phyloP scores from a whole-genome alignment of 2,113 vertebrate species.

The Cyphomyrus plagiostoma region DNA sequence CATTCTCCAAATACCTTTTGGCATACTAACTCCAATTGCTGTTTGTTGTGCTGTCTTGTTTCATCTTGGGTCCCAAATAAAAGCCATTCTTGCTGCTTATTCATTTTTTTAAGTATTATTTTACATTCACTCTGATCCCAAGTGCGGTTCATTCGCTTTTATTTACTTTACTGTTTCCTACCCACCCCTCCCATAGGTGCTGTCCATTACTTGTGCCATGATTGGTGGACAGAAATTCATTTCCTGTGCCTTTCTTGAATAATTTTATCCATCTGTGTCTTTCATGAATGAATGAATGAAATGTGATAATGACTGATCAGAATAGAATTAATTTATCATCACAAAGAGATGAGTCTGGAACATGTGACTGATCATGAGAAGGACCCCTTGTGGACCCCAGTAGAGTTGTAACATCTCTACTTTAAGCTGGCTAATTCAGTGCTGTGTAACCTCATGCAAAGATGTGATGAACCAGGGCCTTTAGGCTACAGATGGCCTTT shows the following conservation, averaged over 20 bases:
- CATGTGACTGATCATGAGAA: neutral
- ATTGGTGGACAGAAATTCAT: neutral
- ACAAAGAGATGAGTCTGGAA: neutral
- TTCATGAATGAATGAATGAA: slow-evolving; percentile 15
- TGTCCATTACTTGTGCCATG: neutral
- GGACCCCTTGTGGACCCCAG: neutral
- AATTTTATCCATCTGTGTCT: neutral
- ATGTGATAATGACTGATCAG: neutral
- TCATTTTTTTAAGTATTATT: neutral
- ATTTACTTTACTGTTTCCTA: neutral
- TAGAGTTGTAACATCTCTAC: neutral
- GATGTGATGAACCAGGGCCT: neutral
- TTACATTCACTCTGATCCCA: neutral
- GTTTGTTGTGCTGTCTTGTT: neutral
- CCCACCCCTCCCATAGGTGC: no score
- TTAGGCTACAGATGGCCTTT: neutral
- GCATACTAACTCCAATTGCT: neutral
- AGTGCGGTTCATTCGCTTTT: neutral
- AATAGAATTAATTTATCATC: slow-evolving; percentile 4
- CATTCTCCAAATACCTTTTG: neutral
- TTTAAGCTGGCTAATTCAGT: neutral
- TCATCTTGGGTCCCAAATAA: neutral
- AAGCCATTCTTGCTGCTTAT: neutral
- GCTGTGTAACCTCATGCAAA: neutral
- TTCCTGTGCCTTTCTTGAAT: neutral